These are phyloP conservation scores for Ceratoteleas bidentatus DNA, from an alignment of 1,140 invertebrate genomes.

Conservation along the genomic window DNA sequence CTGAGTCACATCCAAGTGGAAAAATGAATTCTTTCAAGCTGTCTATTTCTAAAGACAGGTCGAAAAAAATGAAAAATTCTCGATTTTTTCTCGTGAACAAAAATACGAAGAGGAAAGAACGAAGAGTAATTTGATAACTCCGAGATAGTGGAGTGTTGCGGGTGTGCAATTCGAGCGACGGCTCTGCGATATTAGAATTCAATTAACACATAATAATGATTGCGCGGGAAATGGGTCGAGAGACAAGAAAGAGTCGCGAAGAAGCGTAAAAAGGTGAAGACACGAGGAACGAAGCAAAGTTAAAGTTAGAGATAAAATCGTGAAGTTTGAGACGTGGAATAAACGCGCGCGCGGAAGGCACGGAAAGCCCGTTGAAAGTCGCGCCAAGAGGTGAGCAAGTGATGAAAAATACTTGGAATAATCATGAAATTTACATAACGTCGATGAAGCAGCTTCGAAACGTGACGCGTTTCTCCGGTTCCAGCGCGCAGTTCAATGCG, in stretches of 20 bases:
- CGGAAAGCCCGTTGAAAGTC: conserved; percentile 35
- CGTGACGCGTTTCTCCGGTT: conserved; percentile 49
- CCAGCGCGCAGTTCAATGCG: conserved; percentile 28
- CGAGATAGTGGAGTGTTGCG: no score
- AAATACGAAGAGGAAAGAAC: no score
- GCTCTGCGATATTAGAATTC: conserved; percentile 29
- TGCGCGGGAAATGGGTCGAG: conserved; percentile 18
- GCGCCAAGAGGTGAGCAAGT: conserved; percentile 46
- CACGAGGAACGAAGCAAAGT: conserved; percentile 27
- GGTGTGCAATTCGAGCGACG: no score
- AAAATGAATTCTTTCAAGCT: no score
- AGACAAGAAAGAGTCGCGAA: conserved; percentile 41
- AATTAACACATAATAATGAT: conserved; percentile 39
- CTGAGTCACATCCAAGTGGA: no score
- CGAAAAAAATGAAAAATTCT: no score
- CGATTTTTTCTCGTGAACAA: no score
- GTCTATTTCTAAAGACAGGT: no score
- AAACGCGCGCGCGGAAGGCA: no score
- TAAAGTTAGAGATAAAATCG: conserved; percentile 54
- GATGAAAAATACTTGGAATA: conserved; percentile 61
- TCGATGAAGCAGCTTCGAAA: conserved; percentile 57
- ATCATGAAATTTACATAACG: conserved; percentile 61
- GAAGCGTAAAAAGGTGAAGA: conserved; percentile 41
- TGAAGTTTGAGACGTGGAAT: conserved; percentile 48
- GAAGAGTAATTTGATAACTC: no score